These are phyloP conservation scores for Himalopsyche kuldschensis DNA, from an alignment of 2,888 invertebrate genomes.

Conservation along the genomic window DNA sequence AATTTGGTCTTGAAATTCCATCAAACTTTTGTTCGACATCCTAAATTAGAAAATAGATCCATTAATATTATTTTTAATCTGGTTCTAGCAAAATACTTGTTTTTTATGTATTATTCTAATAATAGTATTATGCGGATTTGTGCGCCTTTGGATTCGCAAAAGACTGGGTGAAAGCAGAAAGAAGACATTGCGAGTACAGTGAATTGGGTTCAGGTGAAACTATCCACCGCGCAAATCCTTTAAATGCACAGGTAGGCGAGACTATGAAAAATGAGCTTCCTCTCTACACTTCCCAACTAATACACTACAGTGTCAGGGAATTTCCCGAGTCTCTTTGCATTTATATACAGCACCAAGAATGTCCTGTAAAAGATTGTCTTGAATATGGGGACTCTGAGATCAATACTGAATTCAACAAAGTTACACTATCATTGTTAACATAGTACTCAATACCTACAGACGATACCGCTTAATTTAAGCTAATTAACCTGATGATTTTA, in stretches of 20 bases:
- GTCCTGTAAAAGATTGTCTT: background rate
- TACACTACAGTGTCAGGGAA: background rate
- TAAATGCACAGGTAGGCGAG: background rate
- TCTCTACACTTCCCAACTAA: background rate
- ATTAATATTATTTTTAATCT: too few species aligned
- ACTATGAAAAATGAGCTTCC: background rate
- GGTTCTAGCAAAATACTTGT: too few species aligned
- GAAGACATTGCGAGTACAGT: background rate
- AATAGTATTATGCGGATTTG: too few species aligned
- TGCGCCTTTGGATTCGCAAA: background rate
- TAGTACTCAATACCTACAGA: too few species aligned
- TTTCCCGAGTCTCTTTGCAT: background rate
- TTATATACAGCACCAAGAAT: background rate
- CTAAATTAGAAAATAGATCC: too few species aligned
- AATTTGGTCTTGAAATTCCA: too few species aligned
- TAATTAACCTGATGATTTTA: too few species aligned
- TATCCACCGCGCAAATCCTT: background rate
- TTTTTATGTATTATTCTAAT: too few species aligned
- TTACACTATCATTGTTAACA: too few species aligned
- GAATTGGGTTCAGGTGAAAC: background rate
- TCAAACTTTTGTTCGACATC: too few species aligned
- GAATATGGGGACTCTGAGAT: background rate
- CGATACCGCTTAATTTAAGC: too few species aligned
- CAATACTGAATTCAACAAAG: too few species aligned
- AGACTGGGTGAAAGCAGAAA: background rate